Conservation (phyloP, 2,797 vertebrate genomes). For the Sciurus carolinensis region DNA sequence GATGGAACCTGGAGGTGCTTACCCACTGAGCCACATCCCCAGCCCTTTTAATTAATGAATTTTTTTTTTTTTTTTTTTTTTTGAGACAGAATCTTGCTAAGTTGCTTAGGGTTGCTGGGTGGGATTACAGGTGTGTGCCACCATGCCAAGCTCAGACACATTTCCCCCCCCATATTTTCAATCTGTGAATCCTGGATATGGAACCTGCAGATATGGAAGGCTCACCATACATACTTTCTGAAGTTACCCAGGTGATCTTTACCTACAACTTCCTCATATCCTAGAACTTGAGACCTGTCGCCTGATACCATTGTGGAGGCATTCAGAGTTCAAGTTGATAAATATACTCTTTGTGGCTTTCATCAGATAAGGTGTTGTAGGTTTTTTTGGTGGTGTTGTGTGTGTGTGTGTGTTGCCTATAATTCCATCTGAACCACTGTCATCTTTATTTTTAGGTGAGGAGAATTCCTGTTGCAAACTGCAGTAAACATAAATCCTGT, state of each 20-base stretch:
- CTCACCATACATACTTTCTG: background rate
- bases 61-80: too few species aligned
- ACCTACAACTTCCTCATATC: background rate
- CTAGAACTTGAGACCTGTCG: background rate
- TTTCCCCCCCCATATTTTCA: background rate
- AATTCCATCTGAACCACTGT: conserved; percentile 67
- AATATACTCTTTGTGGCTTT: background rate
- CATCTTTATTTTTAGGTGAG: conserved; percentile 89
- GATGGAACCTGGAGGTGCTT: too few species aligned
- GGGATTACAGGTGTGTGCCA: too few species aligned
- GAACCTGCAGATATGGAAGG: background rate
- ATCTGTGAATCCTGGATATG: background rate
- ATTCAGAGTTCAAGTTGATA: conserved; percentile 63
- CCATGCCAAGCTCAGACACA: background rate
- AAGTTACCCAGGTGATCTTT: background rate
- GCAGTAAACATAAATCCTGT: conserved; percentile 87
- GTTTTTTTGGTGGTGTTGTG: background rate
- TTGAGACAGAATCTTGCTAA: too few species aligned
- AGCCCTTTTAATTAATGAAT: too few species aligned
- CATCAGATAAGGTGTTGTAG: conserved; percentile 43
- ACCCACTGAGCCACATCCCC: too few species aligned
- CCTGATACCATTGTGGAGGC: conserved; percentile 22
- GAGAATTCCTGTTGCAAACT: conserved; percentile 90
- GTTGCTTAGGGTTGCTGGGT: too few species aligned
- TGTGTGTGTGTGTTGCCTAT: background rate